Evolutionary conservation across 2,797 vertebrate species (phyloP), one percentile per base, ranked within the genome.

Genomic region (Sphaeramia orbicularis): DNA sequence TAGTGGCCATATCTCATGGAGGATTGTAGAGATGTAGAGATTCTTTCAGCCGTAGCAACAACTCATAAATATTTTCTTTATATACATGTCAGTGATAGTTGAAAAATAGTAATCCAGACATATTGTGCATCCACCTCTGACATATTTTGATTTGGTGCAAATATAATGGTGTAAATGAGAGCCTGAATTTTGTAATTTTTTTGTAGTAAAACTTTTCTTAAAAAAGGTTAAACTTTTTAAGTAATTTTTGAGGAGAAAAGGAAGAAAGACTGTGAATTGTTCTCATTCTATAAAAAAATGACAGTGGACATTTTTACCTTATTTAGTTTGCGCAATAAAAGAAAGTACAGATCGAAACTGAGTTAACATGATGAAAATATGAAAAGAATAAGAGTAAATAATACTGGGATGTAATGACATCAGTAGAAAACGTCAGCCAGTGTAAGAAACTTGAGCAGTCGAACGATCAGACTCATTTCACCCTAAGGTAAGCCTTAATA

Each of bases 1-100:
- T 35, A 51, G 40, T 10, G 43, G 58, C 21, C 14, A 36, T 62
- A 43, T 43, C 18, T 53, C 41, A n/a, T 4, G 10, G 7, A 8
- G 18, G 57, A 21, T 14, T 61, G 35, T 11, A 50, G 45, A 58
- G 54, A n/a, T 30, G 27, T 3, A 30, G 7, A 30, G 27, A 30
- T 3, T 43, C 40, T 44, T 35, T 44, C 30, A 36, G 55, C 27
- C 7, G 13, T 3, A 18, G 56, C 14, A 35, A 13, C 14, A 44
- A 35, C 6, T 30, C 60, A 37, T 30, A 43, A 43, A 27, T 30
- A 27, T 57, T 57, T 18, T 48, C 3, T 49, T 51, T 18, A 57
- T 10, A 55, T 24, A 43, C 42, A 57, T 43, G 55, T 30, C 21
- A 21, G 7, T 36, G 11, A 13, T 21, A 21, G 51, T 14, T 38